A percentile compares a stretch with the other conserved stretches of the same genome.
phyloP scores from a whole-genome alignment of 2,113 vertebrate genomes.

The Plecturocebus donacophilus region DNA sequence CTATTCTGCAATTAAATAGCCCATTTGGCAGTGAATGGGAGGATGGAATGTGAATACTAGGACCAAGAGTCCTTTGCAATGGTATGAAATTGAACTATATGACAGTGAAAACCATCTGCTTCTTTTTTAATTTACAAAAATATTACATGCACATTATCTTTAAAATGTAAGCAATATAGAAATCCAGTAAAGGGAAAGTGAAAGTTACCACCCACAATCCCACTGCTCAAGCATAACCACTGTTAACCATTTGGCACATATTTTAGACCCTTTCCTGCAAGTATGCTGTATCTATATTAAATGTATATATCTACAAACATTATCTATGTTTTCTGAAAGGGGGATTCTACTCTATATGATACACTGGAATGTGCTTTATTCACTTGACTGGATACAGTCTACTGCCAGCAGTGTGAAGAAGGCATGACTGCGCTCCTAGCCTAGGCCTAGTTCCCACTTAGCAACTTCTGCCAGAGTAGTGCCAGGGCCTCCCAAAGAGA shows the following conservation, averaged over 20 bases:
- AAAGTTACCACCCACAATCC: neutral
- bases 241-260: neutral
- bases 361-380: neutral
- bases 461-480: neutral
- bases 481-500: neutral
- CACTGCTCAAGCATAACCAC: neutral
- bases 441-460: neutral
- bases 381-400: neutral
- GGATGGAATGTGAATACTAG: neutral
- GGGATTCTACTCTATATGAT: neutral
- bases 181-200: constrained; percentile 10
- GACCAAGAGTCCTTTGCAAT: neutral
- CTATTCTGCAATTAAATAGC: constrained; percentile 12
- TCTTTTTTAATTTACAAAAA: constrained; percentile 31
- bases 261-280: constrained; percentile 8
- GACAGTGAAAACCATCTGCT: constrained; percentile 5
- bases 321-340: neutral
- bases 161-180: neutral
- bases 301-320: neutral
- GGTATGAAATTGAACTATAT: constrained; percentile 18
- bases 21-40: constrained; percentile 13
- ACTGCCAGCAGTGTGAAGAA: neutral
- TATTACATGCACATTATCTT: constrained; percentile 1
- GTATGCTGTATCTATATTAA: neutral
- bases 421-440: neutral